A percentile compares a stretch with the other conserved stretches of the same genome.
Conservation (phyloP, 2,888 invertebrate species). For the Spodoptera exigua region DNA sequence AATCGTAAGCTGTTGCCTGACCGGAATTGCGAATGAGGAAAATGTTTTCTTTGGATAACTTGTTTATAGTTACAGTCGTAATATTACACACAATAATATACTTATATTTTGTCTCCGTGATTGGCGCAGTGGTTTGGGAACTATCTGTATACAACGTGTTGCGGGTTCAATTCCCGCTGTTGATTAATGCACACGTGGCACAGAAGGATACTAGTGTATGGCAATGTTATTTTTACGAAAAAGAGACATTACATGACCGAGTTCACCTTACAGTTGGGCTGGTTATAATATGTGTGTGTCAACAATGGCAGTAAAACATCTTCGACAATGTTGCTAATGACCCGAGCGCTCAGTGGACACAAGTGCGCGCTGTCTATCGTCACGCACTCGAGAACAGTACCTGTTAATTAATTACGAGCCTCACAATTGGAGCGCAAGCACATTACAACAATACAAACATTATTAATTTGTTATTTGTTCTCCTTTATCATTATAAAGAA, state of each 20-base stretch:
- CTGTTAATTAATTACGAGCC: constrained; percentile 43
- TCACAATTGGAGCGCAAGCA: constrained; percentile 11
- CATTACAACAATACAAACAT: constrained; percentile 19
- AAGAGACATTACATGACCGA: no score
- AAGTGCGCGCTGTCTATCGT: constrained; percentile 27
- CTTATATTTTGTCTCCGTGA: no score
- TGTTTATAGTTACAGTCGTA: no score
- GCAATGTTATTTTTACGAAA: no score
- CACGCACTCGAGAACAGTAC: constrained; percentile 24
- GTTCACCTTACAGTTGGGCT: no score
- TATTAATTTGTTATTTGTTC: constrained; percentile 18
- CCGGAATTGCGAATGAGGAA: constrained; percentile 15
- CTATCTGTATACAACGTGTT: no score
- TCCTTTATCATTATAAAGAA: constrained; percentile 11
- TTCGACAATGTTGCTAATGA: constrained; percentile 12
- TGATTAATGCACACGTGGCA: no score
- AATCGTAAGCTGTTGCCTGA: constrained; percentile 9
- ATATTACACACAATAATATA: no score
- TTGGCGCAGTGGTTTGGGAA: neutral
- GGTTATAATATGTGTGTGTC: neutral
- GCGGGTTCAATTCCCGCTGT: no score
- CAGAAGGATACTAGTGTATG: no score
- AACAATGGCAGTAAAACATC: neutral
- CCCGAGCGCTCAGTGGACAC: constrained; percentile 11
- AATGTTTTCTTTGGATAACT: constrained; percentile 1